phyloP scores from a whole-genome alignment of 1,140 invertebrate genomes.

The Lasaia peninsularis region DNA sequence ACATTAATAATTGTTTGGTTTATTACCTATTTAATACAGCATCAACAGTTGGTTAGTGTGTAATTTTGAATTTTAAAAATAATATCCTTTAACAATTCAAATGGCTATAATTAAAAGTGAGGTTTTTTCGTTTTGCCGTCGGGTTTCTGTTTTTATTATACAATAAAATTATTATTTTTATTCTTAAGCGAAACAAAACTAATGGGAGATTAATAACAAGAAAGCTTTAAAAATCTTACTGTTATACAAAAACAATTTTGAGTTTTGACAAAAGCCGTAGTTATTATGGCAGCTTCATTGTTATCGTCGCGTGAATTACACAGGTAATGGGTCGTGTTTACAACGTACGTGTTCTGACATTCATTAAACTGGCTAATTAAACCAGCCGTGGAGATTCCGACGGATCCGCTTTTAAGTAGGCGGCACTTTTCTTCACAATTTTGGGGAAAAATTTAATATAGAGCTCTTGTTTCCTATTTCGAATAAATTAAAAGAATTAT shows the following conservation, averaged over 20 bases:
- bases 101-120: no score
- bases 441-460: constrained; percentile 45
- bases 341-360: constrained; percentile 66
- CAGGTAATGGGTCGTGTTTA: constrained; percentile 65
- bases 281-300: constrained; percentile 34
- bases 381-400: constrained; percentile 57
- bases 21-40: no score
- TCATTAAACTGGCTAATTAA: constrained; percentile 69
- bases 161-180: no score
- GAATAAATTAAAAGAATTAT: constrained; percentile 5
- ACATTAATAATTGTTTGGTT: no score
- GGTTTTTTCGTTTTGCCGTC: no score
- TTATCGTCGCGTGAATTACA: constrained; percentile 63
- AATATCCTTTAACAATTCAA: no score
- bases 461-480: constrained; percentile 25
- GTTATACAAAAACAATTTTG: neutral
- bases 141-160: no score
- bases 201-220: no score
- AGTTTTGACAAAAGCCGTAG: neutral
- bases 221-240: neutral
- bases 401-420: constrained; percentile 45
- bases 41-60: no score
- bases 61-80: no score
- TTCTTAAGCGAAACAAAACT: no score
- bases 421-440: constrained; percentile 52